Base-by-base conservation (phyloP, 2,888 invertebrate species). In the Pheosia tremula region DNA sequence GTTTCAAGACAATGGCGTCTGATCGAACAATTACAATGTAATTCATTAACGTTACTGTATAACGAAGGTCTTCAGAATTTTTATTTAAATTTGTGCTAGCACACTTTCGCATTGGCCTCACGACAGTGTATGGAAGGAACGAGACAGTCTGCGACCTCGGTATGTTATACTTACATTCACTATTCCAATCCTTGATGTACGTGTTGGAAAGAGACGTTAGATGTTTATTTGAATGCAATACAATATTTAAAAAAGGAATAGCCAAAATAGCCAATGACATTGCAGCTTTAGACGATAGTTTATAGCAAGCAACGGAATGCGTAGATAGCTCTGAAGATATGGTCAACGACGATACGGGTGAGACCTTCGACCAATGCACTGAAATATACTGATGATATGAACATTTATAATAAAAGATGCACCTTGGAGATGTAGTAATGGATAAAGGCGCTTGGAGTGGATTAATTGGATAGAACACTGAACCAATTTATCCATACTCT, bases 41-140 rank as follows among this genome's bases (percentile, higher is more conserved):
- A 54, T 54, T 54, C 54, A 38, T 54, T 54, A 54, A 55, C 38
- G 55, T n/a, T 63, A 50, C 41, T 43, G 38, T 58, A 60, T 39
- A 57, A 24, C n/a, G n/a, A 57, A 57, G 61, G 57, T 56, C 59
- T 64, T 13, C 37, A 11, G 24, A 13, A 57, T 37, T 56, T 61
- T 38, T 41, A 24, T 38, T 54, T 24, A 41, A 59, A 60, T 62
- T 62, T 3, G 39, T 55, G 37, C 37, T 56, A 45, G 56, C 55
- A 41, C 45, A 41, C 3, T 41, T 49, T 36, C 8, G 50, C 11
- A 11, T 24, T 45, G 56, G 6, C 71, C 59, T 68, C 13, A 62
- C 8, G 11, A 5, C 53, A 11, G 10, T 54, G 8, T 52, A n/a
- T 47, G n/a, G n/a, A 47, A 47, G 2, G 13, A 24, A 24, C 50